A percentile compares a stretch with the other conserved stretches of the same genome.
These are phyloP conservation scores for Argyrosomus japonicus DNA, from an alignment of 2,113 vertebrate genomes.

Conservation along the genomic window DNA sequence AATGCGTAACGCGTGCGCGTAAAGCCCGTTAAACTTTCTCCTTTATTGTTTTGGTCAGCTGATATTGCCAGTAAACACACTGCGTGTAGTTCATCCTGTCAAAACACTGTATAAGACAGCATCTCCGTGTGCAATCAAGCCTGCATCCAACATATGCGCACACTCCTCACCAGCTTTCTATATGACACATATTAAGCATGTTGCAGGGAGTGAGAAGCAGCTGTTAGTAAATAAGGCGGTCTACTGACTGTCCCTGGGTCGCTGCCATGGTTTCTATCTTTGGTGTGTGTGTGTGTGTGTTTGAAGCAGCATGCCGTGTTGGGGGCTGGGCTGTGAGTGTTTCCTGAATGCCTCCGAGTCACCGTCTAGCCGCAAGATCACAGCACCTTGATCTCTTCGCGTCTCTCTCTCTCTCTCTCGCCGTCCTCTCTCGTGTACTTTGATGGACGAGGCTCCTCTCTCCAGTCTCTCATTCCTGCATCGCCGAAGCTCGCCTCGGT, in stretches of 20 bases:
- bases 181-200: constrained; percentile 39
- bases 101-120: not conserved
- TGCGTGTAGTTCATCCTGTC: constrained; percentile 7
- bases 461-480: constrained; percentile 46
- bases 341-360: constrained; percentile 56
- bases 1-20: constrained; percentile 3
- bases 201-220: constrained; percentile 70
- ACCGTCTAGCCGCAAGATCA: constrained; percentile 61
- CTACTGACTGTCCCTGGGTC: constrained; percentile 75
- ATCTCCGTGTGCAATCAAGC: not conserved
- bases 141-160: constrained; percentile 33
- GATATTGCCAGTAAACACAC: constrained; percentile 32
- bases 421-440: constrained; percentile 37
- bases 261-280: constrained; percentile 87
- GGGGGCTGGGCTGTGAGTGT: constrained; percentile 52
- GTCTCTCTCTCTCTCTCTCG: constrained; percentile 33
- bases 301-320: constrained; percentile 68
- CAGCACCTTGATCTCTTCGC: constrained; percentile 62
- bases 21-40: constrained; percentile 39
- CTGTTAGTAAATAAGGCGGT: constrained; percentile 91
- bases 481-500: constrained; percentile 40
- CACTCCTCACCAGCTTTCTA: constrained; percentile 15
- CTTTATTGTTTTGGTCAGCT: constrained; percentile 53
- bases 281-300: constrained; percentile 75
- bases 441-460: constrained; percentile 57